These are phyloP conservation scores for Drosophila mojavensis DNA, from an alignment of 1,140 invertebrate genomes.

Conservation along the genomic window DNA sequence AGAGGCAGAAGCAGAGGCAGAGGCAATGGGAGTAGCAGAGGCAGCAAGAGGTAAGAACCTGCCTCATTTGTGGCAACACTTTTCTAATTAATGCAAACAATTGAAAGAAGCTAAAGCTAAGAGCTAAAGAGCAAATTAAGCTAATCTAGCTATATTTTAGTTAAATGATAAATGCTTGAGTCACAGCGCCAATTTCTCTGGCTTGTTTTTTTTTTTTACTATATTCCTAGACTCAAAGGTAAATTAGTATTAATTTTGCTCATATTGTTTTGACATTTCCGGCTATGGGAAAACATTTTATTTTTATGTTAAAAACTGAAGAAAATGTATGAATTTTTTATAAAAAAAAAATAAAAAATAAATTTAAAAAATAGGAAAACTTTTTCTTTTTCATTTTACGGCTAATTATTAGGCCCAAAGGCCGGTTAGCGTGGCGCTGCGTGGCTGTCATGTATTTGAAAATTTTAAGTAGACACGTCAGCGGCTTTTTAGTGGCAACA, in stretches of 20 bases:
- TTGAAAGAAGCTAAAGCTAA: slow-evolving; percentile 7
- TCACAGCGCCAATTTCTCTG: not conserved
- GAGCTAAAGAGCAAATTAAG: not conserved
- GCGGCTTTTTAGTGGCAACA: slow-evolving; percentile 64
- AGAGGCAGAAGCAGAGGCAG: too few species aligned
- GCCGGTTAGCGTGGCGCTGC: slow-evolving; percentile 40
- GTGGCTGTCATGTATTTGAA: slow-evolving; percentile 66
- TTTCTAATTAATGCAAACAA: slow-evolving; percentile 44
- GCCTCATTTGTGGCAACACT: slow-evolving; percentile 52
- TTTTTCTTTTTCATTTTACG: slow-evolving; percentile 14
- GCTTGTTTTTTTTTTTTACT: not conserved
- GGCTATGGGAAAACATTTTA: slow-evolving; percentile 45
- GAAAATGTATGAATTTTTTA: slow-evolving; percentile 8
- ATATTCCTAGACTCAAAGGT: slow-evolving; percentile 13
- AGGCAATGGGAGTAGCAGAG: too few species aligned
- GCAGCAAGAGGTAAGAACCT: not conserved
- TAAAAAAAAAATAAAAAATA: not conserved
- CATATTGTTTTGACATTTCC: slow-evolving; percentile 67
- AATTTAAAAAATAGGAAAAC: slow-evolving; percentile 13
- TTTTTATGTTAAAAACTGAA: not conserved
- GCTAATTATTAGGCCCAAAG: slow-evolving; percentile 68
- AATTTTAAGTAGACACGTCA: slow-evolving; percentile 80
- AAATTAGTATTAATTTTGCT: slow-evolving; percentile 25
- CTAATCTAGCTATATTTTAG: slow-evolving; percentile 7
- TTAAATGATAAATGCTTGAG: slow-evolving; percentile 1